Conservation (phyloP, 2,888 invertebrate species). For the Apomyelois bistriatella region DNA sequence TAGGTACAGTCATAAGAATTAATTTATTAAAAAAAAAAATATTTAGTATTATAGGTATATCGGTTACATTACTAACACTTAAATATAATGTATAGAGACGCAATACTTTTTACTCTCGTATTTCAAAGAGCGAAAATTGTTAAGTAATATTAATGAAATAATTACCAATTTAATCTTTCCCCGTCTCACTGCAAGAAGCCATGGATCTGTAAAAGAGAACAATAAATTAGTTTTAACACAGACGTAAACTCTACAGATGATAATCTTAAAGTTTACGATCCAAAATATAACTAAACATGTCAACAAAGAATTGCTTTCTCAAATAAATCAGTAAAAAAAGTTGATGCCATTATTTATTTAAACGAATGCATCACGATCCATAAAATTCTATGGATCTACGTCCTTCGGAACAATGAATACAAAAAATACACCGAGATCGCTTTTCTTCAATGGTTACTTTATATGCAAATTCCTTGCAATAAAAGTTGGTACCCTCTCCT, state of each 20-base stretch:
- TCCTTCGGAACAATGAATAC: constrained; percentile 76
- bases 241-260: constrained; percentile 20
- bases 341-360: constrained; percentile 74
- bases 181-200: constrained; percentile 33
- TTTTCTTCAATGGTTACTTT: constrained; percentile 80
- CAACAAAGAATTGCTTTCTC: constrained; percentile 44
- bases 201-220: constrained; percentile 54
- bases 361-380: constrained; percentile 66
- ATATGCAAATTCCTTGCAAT: constrained; percentile 78
- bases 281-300: constrained; percentile 45
- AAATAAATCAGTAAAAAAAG: constrained; percentile 66
- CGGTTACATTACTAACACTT: no score
- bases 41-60: no score
- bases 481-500: constrained; percentile 76
- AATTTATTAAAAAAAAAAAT: no score
- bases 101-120: no score
- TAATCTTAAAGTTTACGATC: constrained; percentile 42
- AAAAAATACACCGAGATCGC: constrained; percentile 74
- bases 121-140: not conserved
- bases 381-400: constrained; percentile 65
- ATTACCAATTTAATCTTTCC: constrained; percentile 13
- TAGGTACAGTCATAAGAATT: no score
- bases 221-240: constrained; percentile 30
- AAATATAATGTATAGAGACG: no score
- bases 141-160: not conserved